These are phyloP conservation scores for Rousettus leschenaultii DNA, from an alignment of 2,113 vertebrate genomes.

Conservation along the genomic window DNA sequence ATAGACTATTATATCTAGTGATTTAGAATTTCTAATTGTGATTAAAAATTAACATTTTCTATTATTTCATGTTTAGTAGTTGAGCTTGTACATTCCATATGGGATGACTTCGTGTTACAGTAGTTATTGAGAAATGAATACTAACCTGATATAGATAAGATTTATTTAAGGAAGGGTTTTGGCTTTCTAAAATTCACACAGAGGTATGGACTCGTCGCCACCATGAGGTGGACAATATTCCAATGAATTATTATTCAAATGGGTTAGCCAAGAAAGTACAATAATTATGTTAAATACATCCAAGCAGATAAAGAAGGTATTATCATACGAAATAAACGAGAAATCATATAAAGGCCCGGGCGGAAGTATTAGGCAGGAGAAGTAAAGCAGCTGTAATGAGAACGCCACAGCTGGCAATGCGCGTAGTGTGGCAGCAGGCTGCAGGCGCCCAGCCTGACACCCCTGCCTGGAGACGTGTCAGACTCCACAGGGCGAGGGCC, in stretches of 20 bases:
- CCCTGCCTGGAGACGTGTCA: neutral
- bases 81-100: too few relatives aligned
- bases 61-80: neutral
- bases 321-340: neutral
- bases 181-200: neutral
- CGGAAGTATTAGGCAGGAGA: rapidly evolving
- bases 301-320: too few relatives aligned
- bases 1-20: neutral
- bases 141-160: too few relatives aligned
- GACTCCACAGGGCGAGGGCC: neutral
- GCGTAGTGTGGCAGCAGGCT: too few relatives aligned
- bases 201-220: neutral
- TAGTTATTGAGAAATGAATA: neutral
- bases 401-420: rapidly evolving
- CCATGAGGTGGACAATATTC: neutral
- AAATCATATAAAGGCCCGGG: rapidly evolving
- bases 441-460: neutral
- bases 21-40: neutral
- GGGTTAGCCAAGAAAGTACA: too few relatives aligned
- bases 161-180: neutral
- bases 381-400: rapidly evolving
- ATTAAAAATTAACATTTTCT: neutral
- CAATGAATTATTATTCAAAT: too few relatives aligned
- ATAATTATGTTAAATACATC: too few relatives aligned
- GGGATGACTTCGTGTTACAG: neutral